Conservation (phyloP, 2,113 vertebrate species). For the Nothoprocta pentlandii region DNA sequence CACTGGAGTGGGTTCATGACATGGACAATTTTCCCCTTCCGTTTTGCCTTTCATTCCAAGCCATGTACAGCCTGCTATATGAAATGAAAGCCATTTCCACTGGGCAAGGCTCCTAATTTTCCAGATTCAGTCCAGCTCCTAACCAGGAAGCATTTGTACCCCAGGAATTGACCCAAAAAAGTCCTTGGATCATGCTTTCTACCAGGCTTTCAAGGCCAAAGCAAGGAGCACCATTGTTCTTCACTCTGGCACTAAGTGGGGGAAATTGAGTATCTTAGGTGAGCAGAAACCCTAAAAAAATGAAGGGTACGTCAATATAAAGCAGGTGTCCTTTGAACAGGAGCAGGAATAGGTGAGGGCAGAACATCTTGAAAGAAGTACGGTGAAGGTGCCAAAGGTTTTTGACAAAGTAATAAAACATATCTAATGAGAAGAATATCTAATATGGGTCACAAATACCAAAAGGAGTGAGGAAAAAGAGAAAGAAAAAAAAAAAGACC, state of each 20-base stretch:
- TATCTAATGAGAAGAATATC: background rate
- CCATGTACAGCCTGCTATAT: accelerated
- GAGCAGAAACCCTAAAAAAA: background rate
- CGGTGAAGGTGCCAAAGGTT: background rate
- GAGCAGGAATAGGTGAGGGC: background rate
- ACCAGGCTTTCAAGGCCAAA: background rate
- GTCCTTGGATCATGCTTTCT: background rate
- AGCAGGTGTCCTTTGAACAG: background rate
- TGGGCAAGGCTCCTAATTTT: background rate
- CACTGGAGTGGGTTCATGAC: background rate
- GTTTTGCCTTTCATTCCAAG: background rate
- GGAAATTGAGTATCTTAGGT: background rate
- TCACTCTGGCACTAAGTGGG: background rate
- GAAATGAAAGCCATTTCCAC: background rate
- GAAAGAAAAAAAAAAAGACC: too few species aligned
- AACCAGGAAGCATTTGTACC: background rate
- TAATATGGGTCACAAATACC: background rate
- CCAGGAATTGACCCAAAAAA: background rate
- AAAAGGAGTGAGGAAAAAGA: background rate
- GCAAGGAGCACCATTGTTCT: slow-evolving; percentile 10
- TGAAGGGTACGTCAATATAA: background rate
- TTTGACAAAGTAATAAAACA: background rate
- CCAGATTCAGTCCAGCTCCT: background rate
- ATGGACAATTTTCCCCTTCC: background rate
- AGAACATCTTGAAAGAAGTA: slow-evolving; percentile 1